Percentiles rank a stretch among this genome's conserved stretches.
These are phyloP conservation scores for Canis aureus DNA, from an alignment of 2,113 vertebrate genomes.

Conservation along the genomic window DNA sequence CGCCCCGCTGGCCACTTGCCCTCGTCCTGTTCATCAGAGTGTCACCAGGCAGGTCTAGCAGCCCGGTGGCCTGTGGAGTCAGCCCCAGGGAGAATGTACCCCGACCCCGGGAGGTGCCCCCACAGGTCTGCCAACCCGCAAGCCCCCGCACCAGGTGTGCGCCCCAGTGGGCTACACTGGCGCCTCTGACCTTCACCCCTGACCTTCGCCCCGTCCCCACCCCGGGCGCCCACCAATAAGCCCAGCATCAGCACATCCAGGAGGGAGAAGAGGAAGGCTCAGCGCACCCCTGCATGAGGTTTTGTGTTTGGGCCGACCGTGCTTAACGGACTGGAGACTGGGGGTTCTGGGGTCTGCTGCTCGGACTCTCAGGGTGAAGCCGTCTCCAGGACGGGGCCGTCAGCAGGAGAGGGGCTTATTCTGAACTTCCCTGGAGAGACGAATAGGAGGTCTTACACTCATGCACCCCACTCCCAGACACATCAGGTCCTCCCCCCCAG, in stretches of 20 bases:
- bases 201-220: background rate
- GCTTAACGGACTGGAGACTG: background rate
- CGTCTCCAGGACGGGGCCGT: background rate
- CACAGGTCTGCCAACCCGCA: background rate
- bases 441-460: background rate
- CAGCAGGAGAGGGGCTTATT: background rate
- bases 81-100: background rate
- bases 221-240: background rate
- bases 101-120: background rate
- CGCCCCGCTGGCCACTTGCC: background rate
- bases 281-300: background rate
- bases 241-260: no score
- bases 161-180: background rate
- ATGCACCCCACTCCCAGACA: background rate
- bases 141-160: background rate
- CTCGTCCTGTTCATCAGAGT: background rate
- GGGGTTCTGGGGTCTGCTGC: background rate
- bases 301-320: background rate
- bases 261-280: background rate
- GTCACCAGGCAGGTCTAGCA: background rate
- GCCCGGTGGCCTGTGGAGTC: no score
- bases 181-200: background rate
- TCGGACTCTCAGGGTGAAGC: background rate
- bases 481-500: background rate
- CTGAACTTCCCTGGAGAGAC: background rate